These are phyloP conservation scores for Nomada fucata DNA, from an alignment of 2,888 invertebrate genomes.

Conservation along the genomic window DNA sequence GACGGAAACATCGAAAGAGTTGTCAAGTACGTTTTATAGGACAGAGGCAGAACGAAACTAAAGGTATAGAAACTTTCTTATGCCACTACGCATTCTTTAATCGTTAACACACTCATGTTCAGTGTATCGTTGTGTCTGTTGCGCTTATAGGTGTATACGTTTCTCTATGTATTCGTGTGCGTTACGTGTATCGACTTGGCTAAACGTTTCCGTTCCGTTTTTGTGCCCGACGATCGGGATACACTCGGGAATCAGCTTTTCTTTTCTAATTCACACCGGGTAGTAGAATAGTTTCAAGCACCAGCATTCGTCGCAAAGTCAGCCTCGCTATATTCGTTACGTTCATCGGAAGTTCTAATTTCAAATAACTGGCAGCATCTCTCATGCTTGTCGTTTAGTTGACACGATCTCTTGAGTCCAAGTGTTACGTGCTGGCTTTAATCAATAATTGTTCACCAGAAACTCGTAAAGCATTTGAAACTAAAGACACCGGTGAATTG, in stretches of 20 bases:
- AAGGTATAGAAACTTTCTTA: constrained; percentile 45
- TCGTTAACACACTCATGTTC: constrained; percentile 65
- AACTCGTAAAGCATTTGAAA: too few species aligned
- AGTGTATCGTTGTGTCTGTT: constrained; percentile 34
- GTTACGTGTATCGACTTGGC: not conserved
- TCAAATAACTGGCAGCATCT: not conserved
- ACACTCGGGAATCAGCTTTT: constrained; percentile 22
- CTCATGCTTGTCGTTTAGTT: not conserved
- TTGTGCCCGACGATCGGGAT: not conserved
- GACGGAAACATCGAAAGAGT: constrained; percentile 67
- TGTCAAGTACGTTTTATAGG: constrained; percentile 57
- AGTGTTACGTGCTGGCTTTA: not conserved
- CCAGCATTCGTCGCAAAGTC: constrained; percentile 13
- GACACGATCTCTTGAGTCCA: not conserved
- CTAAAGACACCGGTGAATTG: too few species aligned
- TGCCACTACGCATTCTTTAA: constrained; percentile 70
- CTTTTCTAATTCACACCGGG: constrained; percentile 19
- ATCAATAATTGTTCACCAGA: not conserved
- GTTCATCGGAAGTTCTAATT: not conserved
- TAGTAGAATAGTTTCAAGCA: constrained; percentile 32
- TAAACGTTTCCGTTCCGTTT: not conserved
- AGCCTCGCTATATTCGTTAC: not conserved
- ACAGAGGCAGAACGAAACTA: constrained; percentile 70
- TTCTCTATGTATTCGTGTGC: not conserved
- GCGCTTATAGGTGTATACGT: not conserved